A percentile compares a stretch with the other conserved stretches of the same genome.
Conservation (phyloP, 2,113 vertebrate species). For the Myocastor coypus region DNA sequence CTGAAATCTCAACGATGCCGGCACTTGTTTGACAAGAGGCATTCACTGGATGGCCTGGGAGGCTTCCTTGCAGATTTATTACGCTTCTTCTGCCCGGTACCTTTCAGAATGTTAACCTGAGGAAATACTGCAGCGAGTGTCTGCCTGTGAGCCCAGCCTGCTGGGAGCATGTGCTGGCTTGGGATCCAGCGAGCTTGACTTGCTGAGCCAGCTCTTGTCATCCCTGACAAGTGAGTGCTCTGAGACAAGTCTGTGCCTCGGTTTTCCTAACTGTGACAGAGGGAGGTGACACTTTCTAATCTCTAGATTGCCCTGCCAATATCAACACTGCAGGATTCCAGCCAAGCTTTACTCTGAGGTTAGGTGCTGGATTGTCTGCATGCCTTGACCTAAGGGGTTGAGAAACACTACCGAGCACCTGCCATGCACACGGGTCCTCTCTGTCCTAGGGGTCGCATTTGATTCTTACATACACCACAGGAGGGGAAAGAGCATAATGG, state of each 20-base stretch:
- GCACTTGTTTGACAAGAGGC: not conserved
- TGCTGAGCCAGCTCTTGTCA: not conserved
- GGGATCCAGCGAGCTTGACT: not conserved
- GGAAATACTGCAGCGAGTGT: not conserved
- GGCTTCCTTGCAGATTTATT: not conserved
- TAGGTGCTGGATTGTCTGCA: not conserved
- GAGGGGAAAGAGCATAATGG: not conserved
- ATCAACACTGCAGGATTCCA: not conserved
- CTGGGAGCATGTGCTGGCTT: not conserved
- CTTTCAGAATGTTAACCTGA: constrained; percentile 13
- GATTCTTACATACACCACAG: not conserved
- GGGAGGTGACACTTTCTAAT: not conserved
- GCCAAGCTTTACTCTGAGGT: not conserved
- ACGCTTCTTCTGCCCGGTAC: not conserved
- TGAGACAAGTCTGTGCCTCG: not conserved
- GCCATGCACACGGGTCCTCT: not conserved
- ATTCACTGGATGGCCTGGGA: not conserved
- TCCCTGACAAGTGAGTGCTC: not conserved
- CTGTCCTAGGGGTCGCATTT: not conserved
- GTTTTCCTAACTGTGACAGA: not conserved
- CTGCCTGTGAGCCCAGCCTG: not conserved
- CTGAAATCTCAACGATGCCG: not conserved
- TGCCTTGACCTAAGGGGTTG: not conserved
- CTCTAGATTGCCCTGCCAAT: constrained; percentile 12
- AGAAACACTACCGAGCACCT: not conserved